phyloP scores from a whole-genome alignment of 2,888 invertebrate species.

The Odontocolon sp. region DNA sequence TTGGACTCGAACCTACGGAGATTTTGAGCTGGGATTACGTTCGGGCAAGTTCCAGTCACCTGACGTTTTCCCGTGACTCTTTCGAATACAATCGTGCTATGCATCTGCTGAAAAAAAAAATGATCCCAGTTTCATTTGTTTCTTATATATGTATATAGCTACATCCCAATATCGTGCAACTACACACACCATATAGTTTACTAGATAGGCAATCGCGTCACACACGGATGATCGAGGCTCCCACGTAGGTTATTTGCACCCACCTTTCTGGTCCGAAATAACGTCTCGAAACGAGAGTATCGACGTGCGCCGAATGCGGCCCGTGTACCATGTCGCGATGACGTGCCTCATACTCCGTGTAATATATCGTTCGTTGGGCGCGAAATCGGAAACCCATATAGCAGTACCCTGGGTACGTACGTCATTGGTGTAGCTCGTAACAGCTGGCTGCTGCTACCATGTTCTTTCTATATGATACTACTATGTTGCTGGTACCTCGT shows the following conservation, averaged over 20 bases:
- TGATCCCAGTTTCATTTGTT: not conserved
- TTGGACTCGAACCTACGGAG: not conserved
- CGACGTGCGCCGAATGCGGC: constrained; percentile 55
- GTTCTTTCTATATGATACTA: constrained; percentile 43
- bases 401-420: constrained; percentile 50
- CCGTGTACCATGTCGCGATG: constrained; percentile 53
- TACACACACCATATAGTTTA: not conserved
- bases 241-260: constrained; percentile 41
- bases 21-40: constrained; percentile 6
- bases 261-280: constrained; percentile 43
- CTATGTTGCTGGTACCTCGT: constrained; percentile 22
- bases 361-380: constrained; percentile 59
- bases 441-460: constrained; percentile 50
- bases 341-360: constrained; percentile 53
- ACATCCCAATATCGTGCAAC: not conserved
- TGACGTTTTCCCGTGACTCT: not conserved
- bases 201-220: not conserved
- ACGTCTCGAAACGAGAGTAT: constrained; percentile 52
- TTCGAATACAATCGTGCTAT: not conserved
- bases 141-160: not conserved
- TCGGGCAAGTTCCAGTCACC: constrained; percentile 11
- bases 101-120: constrained; percentile 12
- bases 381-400: constrained; percentile 61
- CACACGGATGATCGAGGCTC: not conserved
- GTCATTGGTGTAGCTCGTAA: constrained; percentile 59